phyloP scores from a whole-genome alignment of 2,797 vertebrate species.

The Numenius phaeopus region DNA sequence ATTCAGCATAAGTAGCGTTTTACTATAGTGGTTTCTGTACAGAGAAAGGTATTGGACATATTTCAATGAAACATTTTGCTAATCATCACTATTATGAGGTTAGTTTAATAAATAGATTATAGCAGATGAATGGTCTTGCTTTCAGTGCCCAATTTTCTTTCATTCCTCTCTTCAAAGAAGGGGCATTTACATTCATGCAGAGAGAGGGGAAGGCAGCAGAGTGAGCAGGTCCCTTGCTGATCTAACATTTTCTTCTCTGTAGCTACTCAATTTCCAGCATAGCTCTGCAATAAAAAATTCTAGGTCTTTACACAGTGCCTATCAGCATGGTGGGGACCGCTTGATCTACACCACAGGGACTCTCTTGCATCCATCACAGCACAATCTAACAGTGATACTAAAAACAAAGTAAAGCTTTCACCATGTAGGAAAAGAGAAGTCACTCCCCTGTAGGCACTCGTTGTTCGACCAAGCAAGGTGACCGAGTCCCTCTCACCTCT shows the following conservation, averaged over 20 bases:
- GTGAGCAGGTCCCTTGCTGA: neutral
- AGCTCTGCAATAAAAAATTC: neutral
- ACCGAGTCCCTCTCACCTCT: neutral
- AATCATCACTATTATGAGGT: neutral
- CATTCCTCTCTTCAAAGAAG: neutral
- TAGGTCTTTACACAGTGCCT: neutral
- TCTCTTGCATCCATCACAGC: neutral
- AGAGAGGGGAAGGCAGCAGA: neutral
- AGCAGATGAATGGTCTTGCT: neutral
- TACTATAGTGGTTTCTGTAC: neutral
- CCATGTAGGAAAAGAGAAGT: neutral
- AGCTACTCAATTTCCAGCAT: neutral
- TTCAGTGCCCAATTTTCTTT: neutral
- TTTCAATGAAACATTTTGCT: slow-evolving; percentile 1
- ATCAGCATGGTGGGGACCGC: neutral
- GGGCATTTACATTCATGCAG: neutral
- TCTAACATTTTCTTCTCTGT: slow-evolving; percentile 2
- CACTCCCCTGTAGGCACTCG: neutral
- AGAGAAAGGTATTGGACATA: neutral
- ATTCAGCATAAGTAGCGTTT: neutral
- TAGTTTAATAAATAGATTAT: neutral
- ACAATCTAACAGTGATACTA: neutral
- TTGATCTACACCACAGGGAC: neutral
- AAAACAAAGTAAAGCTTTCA: neutral
- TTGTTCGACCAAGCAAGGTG: neutral